These are phyloP conservation scores for Eupsilia transversa DNA, from an alignment of 2,888 invertebrate genomes.

Conservation along the genomic window DNA sequence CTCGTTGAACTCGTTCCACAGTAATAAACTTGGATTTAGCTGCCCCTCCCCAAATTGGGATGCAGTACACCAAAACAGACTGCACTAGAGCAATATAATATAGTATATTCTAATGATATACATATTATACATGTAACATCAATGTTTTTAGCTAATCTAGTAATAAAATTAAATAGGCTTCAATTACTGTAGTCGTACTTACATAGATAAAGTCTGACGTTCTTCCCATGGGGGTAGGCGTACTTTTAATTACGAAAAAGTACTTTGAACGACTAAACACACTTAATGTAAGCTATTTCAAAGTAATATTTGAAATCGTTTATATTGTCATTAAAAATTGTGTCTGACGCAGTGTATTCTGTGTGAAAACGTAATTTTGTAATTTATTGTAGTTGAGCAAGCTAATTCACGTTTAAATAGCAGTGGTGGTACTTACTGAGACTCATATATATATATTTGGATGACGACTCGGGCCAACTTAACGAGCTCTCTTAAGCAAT, in stretches of 20 bases:
- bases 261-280: too few relatives aligned
- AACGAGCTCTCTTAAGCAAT: neutral
- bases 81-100: neutral
- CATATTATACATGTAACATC: too few relatives aligned
- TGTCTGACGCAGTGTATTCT: neutral
- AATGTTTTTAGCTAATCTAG: too few relatives aligned
- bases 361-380: neutral
- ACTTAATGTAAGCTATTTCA: too few relatives aligned
- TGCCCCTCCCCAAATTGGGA: too few relatives aligned
- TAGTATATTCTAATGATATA: neutral
- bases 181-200: too few relatives aligned
- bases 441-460: neutral
- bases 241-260: neutral
- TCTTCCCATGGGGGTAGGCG: neutral
- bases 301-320: neutral
- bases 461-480: neutral
- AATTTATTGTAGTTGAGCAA: neutral
- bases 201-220: neutral
- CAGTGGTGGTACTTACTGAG: neutral
- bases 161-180: too few relatives aligned
- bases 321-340: neutral
- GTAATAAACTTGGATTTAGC: neutral
- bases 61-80: neutral
- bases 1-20: neutral
- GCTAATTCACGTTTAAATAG: neutral